Base-by-base conservation (phyloP, 2,888 invertebrate species). In the Drosophila prostipennis region DNA sequence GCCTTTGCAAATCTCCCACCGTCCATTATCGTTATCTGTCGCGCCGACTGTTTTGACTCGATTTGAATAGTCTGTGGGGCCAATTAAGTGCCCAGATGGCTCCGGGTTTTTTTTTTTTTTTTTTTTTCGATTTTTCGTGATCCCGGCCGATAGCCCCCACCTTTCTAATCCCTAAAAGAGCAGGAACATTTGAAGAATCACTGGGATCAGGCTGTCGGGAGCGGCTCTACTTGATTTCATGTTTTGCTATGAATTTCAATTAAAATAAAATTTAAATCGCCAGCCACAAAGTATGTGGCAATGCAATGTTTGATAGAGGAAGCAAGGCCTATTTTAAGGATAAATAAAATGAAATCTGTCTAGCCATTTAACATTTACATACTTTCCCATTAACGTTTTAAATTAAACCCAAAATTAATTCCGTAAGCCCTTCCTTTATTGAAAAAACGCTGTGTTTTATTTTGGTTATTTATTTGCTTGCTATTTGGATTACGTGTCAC, bases 401-500 rank as follows among this genome's bases (percentile, higher is more conserved):
- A 19, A 19, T 19, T 19, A 19, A 19, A 19, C 6, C 6, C 26
- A 6, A 26, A 19, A 2, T 19, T 19, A 19, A 19, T 19, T 19
- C 2, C 19, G 19, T 19, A 19, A 19, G 19, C 26, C 26, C 2
- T 6, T 26, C 26, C 26, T 26, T 26, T 2, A 26, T 29, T 29
- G 1, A 14, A 39, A 3, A 14, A 6, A 16, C 11, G 5, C 11
- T 7, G 6, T 2, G 0, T n/a, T 57, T 48, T 52, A 40, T 72
- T 56, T 56, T 71, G 71, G 72, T 71, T 72, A 71, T 71, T 72
- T 72, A 72, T 71, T 71, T 74, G 70, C 68, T 82, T 76, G 68
- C 87, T 80, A 73, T 59, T 67, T 65, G 73, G 67, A 72, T 73
- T 72, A 72, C 52, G 54, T 73, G 67, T 65, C 71, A 72, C 74